phyloP scores from a whole-genome alignment of 2,888 invertebrate genomes.

The Drosophila meridiana region DNA sequence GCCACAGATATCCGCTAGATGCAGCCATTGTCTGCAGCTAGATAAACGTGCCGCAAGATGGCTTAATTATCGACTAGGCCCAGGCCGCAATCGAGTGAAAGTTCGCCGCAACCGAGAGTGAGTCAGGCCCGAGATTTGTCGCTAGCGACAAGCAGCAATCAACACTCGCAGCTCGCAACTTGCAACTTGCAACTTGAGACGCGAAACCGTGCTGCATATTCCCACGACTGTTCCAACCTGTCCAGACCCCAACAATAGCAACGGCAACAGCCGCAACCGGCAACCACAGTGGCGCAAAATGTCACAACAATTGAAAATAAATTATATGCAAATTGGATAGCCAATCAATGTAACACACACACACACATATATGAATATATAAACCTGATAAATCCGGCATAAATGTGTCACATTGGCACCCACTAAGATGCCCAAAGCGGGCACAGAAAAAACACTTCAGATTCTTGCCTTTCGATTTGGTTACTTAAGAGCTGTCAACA shows the following conservation, averaged over 20 bases:
- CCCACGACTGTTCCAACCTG: constrained; percentile 71
- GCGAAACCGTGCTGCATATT: constrained; percentile 40
- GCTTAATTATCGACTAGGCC: constrained; percentile 52
- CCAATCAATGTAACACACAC: constrained; percentile 56
- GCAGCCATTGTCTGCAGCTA: constrained; percentile 64
- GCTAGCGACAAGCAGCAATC: constrained; percentile 36
- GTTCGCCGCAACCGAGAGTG: constrained; percentile 38
- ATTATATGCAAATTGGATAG: constrained; percentile 76
- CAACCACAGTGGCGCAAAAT: constrained; percentile 58
- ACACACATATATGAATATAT: constrained; percentile 10
- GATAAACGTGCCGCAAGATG: constrained; percentile 57
- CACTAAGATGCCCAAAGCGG: constrained; percentile 50
- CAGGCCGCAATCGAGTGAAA: constrained; percentile 59
- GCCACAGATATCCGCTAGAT: constrained; percentile 60
- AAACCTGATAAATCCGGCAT: constrained; percentile 48
- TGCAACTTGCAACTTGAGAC: constrained; percentile 19
- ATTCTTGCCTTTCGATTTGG: constrained; percentile 25
- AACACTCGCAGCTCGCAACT: constrained; percentile 16
- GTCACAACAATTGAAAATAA: constrained; percentile 79
- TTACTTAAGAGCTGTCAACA: constrained; percentile 44
- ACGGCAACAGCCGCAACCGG: background rate
- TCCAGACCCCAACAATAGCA: constrained; percentile 13
- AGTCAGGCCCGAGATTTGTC: constrained; percentile 33
- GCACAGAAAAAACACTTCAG: constrained; percentile 14
- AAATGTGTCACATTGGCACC: constrained; percentile 50